Evolutionary conservation across 2,113 vertebrate genomes (phyloP).

Genomic region (Anarrhichthys ocellatus): DNA sequence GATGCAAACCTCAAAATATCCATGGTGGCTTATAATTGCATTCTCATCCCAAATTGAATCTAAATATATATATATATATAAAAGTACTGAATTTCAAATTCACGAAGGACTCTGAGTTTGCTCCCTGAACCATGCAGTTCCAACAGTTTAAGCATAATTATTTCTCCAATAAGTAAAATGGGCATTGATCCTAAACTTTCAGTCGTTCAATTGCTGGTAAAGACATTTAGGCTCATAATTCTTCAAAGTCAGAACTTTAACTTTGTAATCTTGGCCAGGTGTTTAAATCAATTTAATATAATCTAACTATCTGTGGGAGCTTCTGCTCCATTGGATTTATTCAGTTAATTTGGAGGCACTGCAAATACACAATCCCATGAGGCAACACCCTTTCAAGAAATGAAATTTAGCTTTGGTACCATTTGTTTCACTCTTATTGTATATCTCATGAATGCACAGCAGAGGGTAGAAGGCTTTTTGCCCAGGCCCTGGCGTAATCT

Average conservation of each 20-base stretch:
- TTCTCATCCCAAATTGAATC: neutral
- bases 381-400: conserved; percentile 42
- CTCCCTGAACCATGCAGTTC: neutral
- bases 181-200: neutral
- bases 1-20: neutral
- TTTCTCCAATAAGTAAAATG: neutral
- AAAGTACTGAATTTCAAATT: neutral
- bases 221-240: neutral
- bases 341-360: conserved; percentile 34
- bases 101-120: neutral
- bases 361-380: conserved; percentile 9
- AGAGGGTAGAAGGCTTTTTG: conserved; percentile 39
- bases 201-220: neutral
- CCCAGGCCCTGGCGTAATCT: conserved; percentile 31
- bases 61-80: no score
- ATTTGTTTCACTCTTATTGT: conserved; percentile 39
- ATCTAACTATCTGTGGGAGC: conserved; percentile 12
- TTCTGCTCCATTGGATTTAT: conserved; percentile 37
- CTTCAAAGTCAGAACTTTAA: conserved; percentile 2
- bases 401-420: conserved; percentile 38
- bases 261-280: conserved; percentile 12
- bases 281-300: conserved; percentile 36
- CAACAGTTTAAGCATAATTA: neutral
- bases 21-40: neutral
- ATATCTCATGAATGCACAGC: conserved; percentile 60